A percentile compares a stretch with the other conserved stretches of the same genome.
phyloP scores from a whole-genome alignment of 1,140 invertebrate genomes.

The Daktulosphaira vitifoliae region DNA sequence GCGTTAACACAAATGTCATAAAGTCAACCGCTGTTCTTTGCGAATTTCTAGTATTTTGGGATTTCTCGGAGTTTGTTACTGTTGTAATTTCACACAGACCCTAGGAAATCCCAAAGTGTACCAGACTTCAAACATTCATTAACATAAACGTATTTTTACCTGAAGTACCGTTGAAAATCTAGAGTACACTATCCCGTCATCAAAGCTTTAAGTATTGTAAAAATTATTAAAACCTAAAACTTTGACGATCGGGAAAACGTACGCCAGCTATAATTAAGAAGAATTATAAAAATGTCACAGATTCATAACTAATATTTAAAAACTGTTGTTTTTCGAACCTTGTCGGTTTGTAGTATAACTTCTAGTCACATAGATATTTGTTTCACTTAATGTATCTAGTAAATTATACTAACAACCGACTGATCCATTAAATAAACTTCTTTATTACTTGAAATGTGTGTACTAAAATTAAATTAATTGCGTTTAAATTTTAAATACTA shows the following conservation, averaged over 20 bases:
- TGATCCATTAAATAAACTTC: too few species aligned
- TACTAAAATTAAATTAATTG: too few species aligned
- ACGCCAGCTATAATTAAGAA: background rate
- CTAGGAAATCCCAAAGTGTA: background rate
- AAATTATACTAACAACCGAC: too few species aligned
- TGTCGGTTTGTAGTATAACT: background rate
- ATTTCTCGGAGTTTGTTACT: background rate
- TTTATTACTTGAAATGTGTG: too few species aligned
- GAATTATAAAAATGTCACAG: background rate
- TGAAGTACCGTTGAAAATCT: background rate
- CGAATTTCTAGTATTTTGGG: background rate
- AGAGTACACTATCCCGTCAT: slow-evolving; percentile 10
- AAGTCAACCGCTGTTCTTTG: background rate
- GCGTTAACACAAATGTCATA: background rate
- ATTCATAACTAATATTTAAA: too few species aligned
- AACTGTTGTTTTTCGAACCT: background rate
- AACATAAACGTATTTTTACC: too few species aligned
- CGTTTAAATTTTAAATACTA: too few species aligned
- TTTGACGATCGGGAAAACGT: slow-evolving; percentile 7
- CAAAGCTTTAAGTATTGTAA: slow-evolving; percentile 17
- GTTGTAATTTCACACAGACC: background rate
- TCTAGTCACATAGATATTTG: background rate
- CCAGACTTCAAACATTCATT: too few species aligned
- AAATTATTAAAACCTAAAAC: background rate
- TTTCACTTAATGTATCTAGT: background rate